Percentiles rank a stretch among this genome's conserved stretches.
Conservation (phyloP, 1,140 invertebrate species). For the Telenomus remus region DNA sequence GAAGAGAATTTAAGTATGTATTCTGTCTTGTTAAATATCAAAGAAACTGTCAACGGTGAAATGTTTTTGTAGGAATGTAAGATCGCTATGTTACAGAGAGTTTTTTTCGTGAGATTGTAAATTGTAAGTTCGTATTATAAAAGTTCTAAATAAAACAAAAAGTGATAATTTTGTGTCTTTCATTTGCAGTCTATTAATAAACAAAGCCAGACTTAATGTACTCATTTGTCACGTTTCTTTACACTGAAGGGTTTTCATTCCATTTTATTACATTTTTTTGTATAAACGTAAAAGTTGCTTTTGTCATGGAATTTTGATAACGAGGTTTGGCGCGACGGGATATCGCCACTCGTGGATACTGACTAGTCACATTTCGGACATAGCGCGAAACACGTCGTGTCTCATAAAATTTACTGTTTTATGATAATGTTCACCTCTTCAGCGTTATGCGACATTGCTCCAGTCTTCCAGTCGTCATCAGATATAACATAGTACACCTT, state of each 20-base stretch:
- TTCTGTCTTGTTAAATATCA: constrained; percentile 27
- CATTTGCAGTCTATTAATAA: constrained; percentile 26
- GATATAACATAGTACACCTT: constrained; percentile 37
- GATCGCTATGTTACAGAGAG: constrained; percentile 10
- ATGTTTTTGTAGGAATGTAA: constrained; percentile 33
- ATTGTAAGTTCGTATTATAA: no score
- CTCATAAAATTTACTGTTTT: constrained; percentile 57
- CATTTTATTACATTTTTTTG: constrained; percentile 31
- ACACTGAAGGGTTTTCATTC: constrained; percentile 21
- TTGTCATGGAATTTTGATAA: constrained; percentile 61
- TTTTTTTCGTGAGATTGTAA: constrained; percentile 32
- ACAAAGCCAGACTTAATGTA: constrained; percentile 31
- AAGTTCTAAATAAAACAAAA: no score
- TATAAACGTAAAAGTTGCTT: constrained; percentile 47
- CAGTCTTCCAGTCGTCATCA: constrained; percentile 39
- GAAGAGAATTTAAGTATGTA: constrained; percentile 6
- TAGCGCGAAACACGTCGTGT: constrained; percentile 42
- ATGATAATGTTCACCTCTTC: constrained; percentile 54
- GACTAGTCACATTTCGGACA: constrained; percentile 52
- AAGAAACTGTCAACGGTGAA: constrained; percentile 3
- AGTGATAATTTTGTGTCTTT: no score
- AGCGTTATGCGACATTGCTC: constrained; percentile 52
- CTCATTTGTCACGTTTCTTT: constrained; percentile 44
- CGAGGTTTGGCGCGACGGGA: constrained; percentile 52
- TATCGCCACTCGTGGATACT: constrained; percentile 45